Percentiles rank a stretch among this genome's conserved stretches.
These are phyloP conservation scores for Drosophila trichaetosa DNA, from an alignment of 2,888 invertebrate genomes.

Conservation along the genomic window DNA sequence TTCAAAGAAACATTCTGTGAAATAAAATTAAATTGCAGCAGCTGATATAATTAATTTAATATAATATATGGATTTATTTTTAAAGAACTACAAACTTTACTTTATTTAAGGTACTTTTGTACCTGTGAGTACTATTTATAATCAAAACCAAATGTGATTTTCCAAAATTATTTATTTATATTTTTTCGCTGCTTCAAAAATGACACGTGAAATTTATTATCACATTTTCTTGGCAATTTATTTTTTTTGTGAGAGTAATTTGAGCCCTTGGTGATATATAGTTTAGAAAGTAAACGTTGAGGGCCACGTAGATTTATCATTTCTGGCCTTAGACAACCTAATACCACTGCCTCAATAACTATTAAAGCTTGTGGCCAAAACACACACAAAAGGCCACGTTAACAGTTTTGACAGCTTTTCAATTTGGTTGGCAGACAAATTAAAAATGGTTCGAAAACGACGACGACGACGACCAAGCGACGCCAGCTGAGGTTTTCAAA, in stretches of 20 bases:
- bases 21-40: neutral
- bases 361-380: conserved; percentile 43
- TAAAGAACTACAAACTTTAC: neutral
- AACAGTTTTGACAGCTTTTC: conserved; percentile 78
- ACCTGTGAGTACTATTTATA: neutral
- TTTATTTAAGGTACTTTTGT: neutral
- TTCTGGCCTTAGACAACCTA: conserved; percentile 7
- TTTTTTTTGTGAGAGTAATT: neutral
- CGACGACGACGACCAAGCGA: conserved; percentile 49
- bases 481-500: conserved; percentile 67
- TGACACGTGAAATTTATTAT: neutral
- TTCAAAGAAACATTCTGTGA: neutral
- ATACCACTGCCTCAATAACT: conserved; percentile 37
- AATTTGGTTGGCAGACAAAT: conserved; percentile 69
- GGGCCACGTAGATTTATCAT: conserved; percentile 9
- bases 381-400: conserved; percentile 51
- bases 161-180: neutral
- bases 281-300: neutral
- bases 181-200: neutral
- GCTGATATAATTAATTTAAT: neutral
- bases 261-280: neutral
- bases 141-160: neutral
- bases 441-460: conserved; percentile 59
- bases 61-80: neutral
- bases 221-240: neutral